Base-by-base conservation (phyloP, 2,888 invertebrate genomes). In the Drosophila monieri region DNA sequence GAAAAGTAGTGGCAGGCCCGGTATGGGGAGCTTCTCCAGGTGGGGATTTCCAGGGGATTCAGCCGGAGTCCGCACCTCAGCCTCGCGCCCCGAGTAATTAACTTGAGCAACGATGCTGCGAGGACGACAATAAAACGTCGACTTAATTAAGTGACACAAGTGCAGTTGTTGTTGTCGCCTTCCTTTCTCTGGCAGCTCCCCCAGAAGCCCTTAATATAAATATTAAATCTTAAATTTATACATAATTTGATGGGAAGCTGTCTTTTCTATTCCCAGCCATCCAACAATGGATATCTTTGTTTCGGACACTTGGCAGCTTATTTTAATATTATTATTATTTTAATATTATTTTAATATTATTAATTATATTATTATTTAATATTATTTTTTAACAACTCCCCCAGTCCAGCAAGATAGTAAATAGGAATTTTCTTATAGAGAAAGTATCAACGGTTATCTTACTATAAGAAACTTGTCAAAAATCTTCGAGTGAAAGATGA, bases 91-190 rank as follows among this genome's bases (percentile, higher is more conserved):
- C 72, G 76, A 74, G 84, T 88, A 88, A 88, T 88, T 88, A 88
- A 85, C 88, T 87, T 84, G 75, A 84, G 85, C 78, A 67, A 78
- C 73, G 61, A 67, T 43, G 52, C 62, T 64, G 70, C 51, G 68
- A 65, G 59, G 66, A 76, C 78, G 80, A 81, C 87, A 81, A 81
- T 80, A 80, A 81, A 86, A 85, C 68, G 85, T 70, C 74, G 70
- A 80, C 88, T 88, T 88, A 88, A 88, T 88, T 85, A 85, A 85
- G 83, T 88, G 83, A 83, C 83, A 83, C 78, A 83, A 85, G 86
- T 80, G 79, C 83, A 71, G 41, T 52, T 60, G 64, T 57, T 77
- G 56, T 61, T 73, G 39, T 14, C 43, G 37, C 30, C 18, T 12
- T 59, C 23, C 14, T 37, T 27, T 37, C 23, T 41, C 12, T 35